Evolutionary conservation across 2,888 invertebrate genomes (phyloP).

Genomic region (Oscheius sp.): DNA sequence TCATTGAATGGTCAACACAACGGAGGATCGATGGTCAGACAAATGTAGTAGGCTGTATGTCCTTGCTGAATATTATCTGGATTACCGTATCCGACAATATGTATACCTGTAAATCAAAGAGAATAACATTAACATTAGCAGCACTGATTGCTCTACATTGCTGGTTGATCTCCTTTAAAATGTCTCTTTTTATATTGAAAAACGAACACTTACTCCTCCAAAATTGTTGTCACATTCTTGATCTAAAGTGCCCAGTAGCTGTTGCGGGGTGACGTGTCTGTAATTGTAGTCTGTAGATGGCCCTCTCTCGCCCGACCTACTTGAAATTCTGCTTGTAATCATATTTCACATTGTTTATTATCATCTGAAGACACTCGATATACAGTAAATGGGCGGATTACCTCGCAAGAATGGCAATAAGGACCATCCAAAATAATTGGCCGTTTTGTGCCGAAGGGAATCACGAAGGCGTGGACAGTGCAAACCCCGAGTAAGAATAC

Average conservation of each 20-base stretch:
- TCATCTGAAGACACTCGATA: slow-evolving; percentile 40
- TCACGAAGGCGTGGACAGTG: not conserved
- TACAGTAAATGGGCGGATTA: not conserved
- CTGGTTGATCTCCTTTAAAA: slow-evolving; percentile 16
- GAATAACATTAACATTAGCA: slow-evolving; percentile 7
- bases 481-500: slow-evolving; percentile 1
- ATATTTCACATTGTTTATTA: slow-evolving; percentile 48
- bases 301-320: too few relatives aligned
- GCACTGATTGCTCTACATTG: slow-evolving; percentile 5
- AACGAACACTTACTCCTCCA: slow-evolving; percentile 2
- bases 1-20: not conserved
- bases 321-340: slow-evolving; percentile 47
- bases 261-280: slow-evolving; percentile 39
- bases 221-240: slow-evolving; percentile 26
- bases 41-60: slow-evolving; percentile 27
- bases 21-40: slow-evolving; percentile 13
- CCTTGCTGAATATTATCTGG: slow-evolving; percentile 6
- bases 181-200: not conserved
- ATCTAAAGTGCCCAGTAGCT: slow-evolving; percentile 38
- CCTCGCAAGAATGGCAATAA: slow-evolving; percentile 30
- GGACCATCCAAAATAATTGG: slow-evolving; percentile 1
- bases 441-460: not conserved
- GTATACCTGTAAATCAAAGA: slow-evolving; percentile 5
- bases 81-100: too few relatives aligned
- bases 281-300: too few relatives aligned